Evolutionary conservation across 30 jellyfish, hydroid and myxozoan species (phyloP), one percentile per base, ranked within the genome.

Genomic region (Catostylus mosaicus): DNA sequence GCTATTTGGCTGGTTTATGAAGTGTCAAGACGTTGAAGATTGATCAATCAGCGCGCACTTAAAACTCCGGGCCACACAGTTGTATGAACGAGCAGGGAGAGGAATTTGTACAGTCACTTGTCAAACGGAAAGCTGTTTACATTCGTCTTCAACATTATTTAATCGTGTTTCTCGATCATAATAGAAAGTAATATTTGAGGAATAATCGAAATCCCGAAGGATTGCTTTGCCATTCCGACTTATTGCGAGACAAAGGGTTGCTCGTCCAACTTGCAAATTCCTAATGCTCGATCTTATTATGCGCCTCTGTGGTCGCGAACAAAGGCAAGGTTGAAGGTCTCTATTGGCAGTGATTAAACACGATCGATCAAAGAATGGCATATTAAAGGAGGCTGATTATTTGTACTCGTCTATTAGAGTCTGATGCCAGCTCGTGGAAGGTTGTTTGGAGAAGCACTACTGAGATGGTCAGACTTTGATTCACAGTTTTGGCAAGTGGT

Each of bases 241-340:
- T 27, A 7, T 27, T 30, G 35, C 48, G 69, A 30, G 59, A 82
- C 86, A 69, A 57, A 69, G 57, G 80, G 59, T 46, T 47, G 73
- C 34, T 59, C 48, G 83, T 66, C 61, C 34, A 48, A 76, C 83
- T 6, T 27, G 63, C 59, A 67, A 82, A 69, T 67, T 68, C 77
- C 84, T 45, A 56, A 52, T 71, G 37, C 66, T 64, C 72, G 61
- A 82, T 82, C 92, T 69, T 46, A 72, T 82, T 82, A 82, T 82
- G 38, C 92, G 92, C 80, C 36, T 63, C 92, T 67, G 48, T 82
- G 92, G 73, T 51, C 72, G 78, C 81, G 59, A 72, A 82, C 92
- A 82, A 82, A 82, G 92, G 73, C 66, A 29, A 57, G 85, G 92
- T 82, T 68, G 92, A 82, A 82, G 86, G 92, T 52, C 92, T 70